Conservation (phyloP, 2,888 invertebrate species). For the Portevinia maculata region DNA sequence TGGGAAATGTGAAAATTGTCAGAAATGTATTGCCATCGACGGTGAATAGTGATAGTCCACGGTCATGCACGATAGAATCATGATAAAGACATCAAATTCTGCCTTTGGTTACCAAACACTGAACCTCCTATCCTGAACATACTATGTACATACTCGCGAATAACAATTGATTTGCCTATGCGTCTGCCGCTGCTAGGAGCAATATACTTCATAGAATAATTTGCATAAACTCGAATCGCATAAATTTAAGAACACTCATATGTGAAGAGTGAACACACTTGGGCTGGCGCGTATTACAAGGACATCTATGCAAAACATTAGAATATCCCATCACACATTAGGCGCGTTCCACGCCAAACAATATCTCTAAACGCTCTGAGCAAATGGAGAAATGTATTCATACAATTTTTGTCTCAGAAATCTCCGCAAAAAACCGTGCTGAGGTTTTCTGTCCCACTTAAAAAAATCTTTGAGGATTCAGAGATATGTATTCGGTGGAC, state of each 20-base stretch:
- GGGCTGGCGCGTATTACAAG: slow-evolving; percentile 28
- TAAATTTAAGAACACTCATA: slow-evolving; percentile 62
- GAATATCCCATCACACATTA: no score
- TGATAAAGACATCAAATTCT: slow-evolving; percentile 39
- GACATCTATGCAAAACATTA: slow-evolving; percentile 51
- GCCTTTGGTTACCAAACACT: slow-evolving; percentile 20
- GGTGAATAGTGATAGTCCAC: slow-evolving; percentile 32
- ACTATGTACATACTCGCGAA: slow-evolving; percentile 19
- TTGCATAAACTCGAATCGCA: slow-evolving; percentile 69
- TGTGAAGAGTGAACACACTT: slow-evolving; percentile 19
- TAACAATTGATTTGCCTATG: slow-evolving; percentile 67
- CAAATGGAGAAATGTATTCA: no score
- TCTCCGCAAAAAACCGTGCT: no score
- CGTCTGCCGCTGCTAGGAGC: slow-evolving; percentile 22
- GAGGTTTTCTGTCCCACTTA: no score
- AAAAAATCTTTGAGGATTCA: no score
- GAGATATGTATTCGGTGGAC: no score
- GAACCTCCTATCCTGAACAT: neutral
- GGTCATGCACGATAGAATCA: slow-evolving; percentile 6
- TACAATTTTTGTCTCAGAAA: no score
- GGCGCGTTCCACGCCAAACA: no score
- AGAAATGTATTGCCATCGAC: slow-evolving; percentile 43
- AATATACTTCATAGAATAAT: slow-evolving; percentile 62
- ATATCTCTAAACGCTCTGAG: no score
- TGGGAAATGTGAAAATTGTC: slow-evolving; percentile 49